phyloP scores from a whole-genome alignment of 2,113 vertebrate genomes.

The Forbesichthys agassizii region DNA sequence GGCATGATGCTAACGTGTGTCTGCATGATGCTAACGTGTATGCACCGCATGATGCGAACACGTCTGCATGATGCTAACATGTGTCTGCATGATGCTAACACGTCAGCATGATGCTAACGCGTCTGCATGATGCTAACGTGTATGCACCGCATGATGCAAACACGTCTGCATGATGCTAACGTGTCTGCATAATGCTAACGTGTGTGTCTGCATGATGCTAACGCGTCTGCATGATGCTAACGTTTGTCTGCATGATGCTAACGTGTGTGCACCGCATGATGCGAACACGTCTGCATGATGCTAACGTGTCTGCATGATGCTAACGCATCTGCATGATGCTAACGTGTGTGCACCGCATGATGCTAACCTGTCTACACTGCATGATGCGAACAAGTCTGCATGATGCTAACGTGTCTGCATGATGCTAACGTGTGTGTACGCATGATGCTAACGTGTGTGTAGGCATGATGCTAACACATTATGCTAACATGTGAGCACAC shows the following conservation, averaged over 20 bases:
- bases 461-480: neutral
- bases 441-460: too few species aligned
- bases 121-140: neutral
- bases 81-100: neutral
- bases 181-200: neutral
- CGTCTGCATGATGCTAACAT: neutral
- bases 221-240: neutral
- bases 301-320: neutral
- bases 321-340: too few species aligned
- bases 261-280: neutral
- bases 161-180: neutral
- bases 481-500: too few species aligned
- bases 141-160: too few species aligned
- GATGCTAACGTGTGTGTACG: too few species aligned
- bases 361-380: too few species aligned
- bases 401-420: too few species aligned
- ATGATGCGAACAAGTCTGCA: too few species aligned
- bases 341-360: too few species aligned
- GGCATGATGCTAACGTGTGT: neutral
- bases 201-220: neutral
- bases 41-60: too few species aligned
- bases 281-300: neutral
- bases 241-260: too few species aligned
- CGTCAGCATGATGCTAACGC: neutral
- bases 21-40: neutral